A percentile compares a stretch with the other conserved stretches of the same genome.
Evolutionary conservation across 23 tunicate genomes (phyloP).

Genomic region (Phallusia fumigata): DNA sequence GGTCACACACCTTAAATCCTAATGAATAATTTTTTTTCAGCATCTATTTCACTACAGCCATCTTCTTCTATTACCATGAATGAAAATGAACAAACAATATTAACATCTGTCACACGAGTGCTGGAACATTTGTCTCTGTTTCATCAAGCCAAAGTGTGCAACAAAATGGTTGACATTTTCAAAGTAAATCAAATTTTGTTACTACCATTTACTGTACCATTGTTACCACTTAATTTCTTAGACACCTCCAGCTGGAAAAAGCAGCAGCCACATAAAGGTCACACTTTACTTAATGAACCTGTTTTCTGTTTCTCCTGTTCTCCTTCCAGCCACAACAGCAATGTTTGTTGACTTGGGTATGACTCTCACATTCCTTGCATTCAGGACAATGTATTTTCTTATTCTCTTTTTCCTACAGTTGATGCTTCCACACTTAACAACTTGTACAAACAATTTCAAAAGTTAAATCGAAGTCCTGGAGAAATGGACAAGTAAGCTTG

Average conservation of each 20-base stretch:
- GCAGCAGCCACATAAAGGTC: slow-evolving; percentile 42
- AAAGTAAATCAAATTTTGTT: slow-evolving; percentile 28
- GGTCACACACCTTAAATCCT: too few relatives aligned
- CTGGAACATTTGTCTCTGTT: slow-evolving; percentile 59
- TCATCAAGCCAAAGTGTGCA: slow-evolving; percentile 41
- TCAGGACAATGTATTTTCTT: not conserved
- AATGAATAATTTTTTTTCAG: not conserved
- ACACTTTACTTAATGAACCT: slow-evolving; percentile 55
- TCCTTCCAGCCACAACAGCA: slow-evolving; percentile 40
- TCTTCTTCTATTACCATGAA: slow-evolving; percentile 53
- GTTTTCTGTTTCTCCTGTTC: slow-evolving; percentile 44
- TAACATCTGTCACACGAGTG: slow-evolving; percentile 68
- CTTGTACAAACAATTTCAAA: slow-evolving; percentile 39
- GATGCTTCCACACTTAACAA: slow-evolving; percentile 35
- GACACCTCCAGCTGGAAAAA: slow-evolving; percentile 41
- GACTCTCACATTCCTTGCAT: not conserved
- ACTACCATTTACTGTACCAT: not conserved
- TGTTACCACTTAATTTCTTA: not conserved
- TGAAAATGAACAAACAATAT: slow-evolving; percentile 56
- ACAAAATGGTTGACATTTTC: slow-evolving; percentile 55
- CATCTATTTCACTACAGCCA: not conserved
- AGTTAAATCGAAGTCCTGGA: slow-evolving; percentile 16
- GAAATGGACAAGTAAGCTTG: slow-evolving; percentile 52
- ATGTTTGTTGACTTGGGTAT: slow-evolving; percentile 16
- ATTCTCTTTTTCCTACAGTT: slow-evolving; percentile 25